Conservation (phyloP, 2,797 vertebrate species). For the Anabacerthia variegaticeps region DNA sequence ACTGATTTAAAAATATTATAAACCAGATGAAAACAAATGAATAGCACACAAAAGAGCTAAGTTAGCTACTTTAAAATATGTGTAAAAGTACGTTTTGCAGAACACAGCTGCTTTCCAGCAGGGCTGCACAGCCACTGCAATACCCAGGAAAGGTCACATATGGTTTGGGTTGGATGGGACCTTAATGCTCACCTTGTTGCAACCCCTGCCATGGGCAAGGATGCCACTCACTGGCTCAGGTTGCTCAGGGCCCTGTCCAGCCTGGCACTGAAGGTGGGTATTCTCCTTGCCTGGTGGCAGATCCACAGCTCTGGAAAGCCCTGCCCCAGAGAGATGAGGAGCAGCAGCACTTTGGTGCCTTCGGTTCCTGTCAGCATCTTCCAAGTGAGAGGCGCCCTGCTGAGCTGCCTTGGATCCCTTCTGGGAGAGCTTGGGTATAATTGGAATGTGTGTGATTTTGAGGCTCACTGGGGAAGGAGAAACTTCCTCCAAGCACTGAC, state of each 20-base stretch:
- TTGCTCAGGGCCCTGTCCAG: neutral
- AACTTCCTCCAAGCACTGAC: neutral
- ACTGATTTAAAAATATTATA: neutral
- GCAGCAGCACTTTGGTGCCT: neutral
- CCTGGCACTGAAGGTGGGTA: neutral
- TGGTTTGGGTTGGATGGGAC: neutral
- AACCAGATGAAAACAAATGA: neutral
- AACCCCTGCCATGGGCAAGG: neutral
- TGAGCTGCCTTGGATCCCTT: neutral
- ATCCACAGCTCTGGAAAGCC: neutral
- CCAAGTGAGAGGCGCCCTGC: neutral
- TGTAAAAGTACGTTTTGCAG: neutral
- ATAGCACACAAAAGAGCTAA: neutral
- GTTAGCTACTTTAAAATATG: neutral
- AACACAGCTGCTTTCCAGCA: neutral
- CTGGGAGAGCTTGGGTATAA: neutral
- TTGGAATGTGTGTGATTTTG: neutral
- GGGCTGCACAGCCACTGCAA: neutral
- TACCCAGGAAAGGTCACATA: neutral
- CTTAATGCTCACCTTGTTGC: neutral
- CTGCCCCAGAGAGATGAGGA: accelerated
- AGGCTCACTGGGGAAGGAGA: neutral
- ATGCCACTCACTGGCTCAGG: neutral
- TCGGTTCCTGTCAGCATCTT: neutral
- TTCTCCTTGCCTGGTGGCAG: neutral